These are phyloP conservation scores for Falcunculus frontatus DNA, from an alignment of 2,113 vertebrate genomes.

Conservation along the genomic window DNA sequence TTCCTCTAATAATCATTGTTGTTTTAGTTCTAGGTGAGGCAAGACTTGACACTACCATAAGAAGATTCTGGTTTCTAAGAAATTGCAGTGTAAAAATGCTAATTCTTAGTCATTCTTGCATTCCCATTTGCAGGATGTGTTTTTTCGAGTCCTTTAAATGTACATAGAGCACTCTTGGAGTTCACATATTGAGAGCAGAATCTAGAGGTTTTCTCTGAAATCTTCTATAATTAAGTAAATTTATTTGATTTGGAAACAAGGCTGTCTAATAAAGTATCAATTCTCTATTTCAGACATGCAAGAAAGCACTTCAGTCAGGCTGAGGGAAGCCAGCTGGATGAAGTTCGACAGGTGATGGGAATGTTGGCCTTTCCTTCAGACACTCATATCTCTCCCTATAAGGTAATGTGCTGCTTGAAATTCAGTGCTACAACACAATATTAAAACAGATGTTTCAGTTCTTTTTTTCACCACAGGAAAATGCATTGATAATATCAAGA, in stretches of 20 bases:
- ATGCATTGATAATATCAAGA: not conserved
- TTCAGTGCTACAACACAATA: not conserved
- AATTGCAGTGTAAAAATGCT: not conserved
- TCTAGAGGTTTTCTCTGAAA: not conserved
- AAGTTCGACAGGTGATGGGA: conserved; percentile 98
- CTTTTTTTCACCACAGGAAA: not conserved
- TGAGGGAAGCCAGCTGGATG: conserved; percentile 95
- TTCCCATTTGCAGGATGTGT: not conserved
- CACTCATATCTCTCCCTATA: conserved; percentile 97
- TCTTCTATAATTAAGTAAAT: not conserved
- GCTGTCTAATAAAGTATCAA: not conserved
- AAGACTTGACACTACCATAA: not conserved
- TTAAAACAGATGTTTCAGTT: not conserved
- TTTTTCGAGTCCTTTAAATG: not conserved
- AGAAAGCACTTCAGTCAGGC: conserved; percentile 98
- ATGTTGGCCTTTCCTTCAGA: conserved; percentile 99
- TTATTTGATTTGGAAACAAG: not conserved
- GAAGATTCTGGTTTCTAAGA: not conserved
- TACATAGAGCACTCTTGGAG: not conserved
- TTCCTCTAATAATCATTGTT: not conserved
- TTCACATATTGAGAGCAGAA: not conserved
- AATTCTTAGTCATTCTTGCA: not conserved
- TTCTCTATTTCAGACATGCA: conserved; percentile 82
- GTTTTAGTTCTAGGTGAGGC: not conserved
- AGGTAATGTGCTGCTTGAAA: conserved; percentile 71